These are phyloP conservation scores for Lasioglossum calceatum DNA, from an alignment of 2,888 invertebrate genomes.

Conservation along the genomic window DNA sequence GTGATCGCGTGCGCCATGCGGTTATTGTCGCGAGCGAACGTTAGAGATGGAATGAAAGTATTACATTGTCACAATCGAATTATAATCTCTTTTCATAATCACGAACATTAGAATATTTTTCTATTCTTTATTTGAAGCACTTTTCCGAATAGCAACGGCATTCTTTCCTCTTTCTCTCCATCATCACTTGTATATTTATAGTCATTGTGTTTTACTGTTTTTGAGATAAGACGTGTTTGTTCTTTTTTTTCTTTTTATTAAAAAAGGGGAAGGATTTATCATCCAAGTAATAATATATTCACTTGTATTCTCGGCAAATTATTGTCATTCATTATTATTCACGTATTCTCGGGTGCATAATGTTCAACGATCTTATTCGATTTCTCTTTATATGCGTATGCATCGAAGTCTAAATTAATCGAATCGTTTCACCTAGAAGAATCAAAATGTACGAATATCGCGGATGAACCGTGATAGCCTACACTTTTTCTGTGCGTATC, in stretches of 20 bases:
- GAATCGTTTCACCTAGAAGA: background rate
- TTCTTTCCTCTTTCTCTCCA: constrained; percentile 28
- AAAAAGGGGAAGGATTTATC: constrained; percentile 28
- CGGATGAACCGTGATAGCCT: constrained; percentile 72
- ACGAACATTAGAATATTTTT: constrained; percentile 31
- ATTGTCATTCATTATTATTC: constrained; percentile 15
- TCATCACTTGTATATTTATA: constrained; percentile 33
- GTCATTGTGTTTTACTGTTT: constrained; percentile 43
- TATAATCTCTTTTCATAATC: constrained; percentile 32
- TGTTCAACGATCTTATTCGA: background rate
- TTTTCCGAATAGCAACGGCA: constrained; percentile 2
- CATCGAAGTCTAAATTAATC: background rate
- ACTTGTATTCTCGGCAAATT: constrained; percentile 17
- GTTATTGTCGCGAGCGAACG: constrained; percentile 47
- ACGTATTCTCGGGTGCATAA: constrained; percentile 3
- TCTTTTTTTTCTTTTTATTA: constrained; percentile 13
- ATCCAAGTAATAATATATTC: constrained; percentile 28
- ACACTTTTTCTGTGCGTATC: constrained; percentile 36
- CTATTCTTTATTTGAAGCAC: constrained; percentile 41
- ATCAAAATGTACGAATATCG: constrained; percentile 40
- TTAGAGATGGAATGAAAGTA: constrained; percentile 54
- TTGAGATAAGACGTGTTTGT: constrained; percentile 31
- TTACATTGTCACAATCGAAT: constrained; percentile 48
- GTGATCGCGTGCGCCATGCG: constrained; percentile 26
- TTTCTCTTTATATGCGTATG: background rate